Evolutionary conservation across 2,797 vertebrate genomes (phyloP), one percentile per base, ranked within the genome.

Genomic region (Graptemys geographica): DNA sequence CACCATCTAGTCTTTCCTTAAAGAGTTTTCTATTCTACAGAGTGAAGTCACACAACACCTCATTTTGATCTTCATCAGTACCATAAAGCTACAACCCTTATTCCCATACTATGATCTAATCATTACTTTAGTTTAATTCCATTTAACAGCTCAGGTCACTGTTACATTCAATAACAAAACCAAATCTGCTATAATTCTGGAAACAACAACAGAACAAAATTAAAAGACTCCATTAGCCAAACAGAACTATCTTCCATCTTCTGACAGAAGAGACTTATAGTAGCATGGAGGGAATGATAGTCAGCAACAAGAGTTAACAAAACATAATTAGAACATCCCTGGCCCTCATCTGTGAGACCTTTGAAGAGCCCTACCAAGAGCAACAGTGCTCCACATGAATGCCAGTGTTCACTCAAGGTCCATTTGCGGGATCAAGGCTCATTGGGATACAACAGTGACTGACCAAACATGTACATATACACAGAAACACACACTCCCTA

Each of bases 91-190:
- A 2, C 28, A 84, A 81, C 37, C 92, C 94, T 65, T 94, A 72
- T 47, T 37, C 65, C 65, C 0, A 0, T 86, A 47, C 52, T 81
- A 41, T 19, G 82, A 96, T 62, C 74, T 87, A 90, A 92, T 79
- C 65, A 8, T 84, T 93, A 84, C 65, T 92, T 84, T 89, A 89
- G 83, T 76, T 95, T 93, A 90, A 52, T 82, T 92, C 59, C 79
- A 92, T 91, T 78, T 79, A 94, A 89, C 80, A 93, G 65, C 74
- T 93, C 74, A 15, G 0, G 80, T 84, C 83, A 86, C 78, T 74
- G 59, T 19, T 23, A 56, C 0, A 0, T 16, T 88, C 76, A 86
- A 37, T 57, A 84, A 94, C 52, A 89, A 92, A 90, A 88, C 65
- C 74, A 83, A 94, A 88, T 16, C 37, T 89, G 57, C 76, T 79